Evolutionary conservation across 2,113 vertebrate species (phyloP).

Genomic region (Alexandromys fortis): DNA sequence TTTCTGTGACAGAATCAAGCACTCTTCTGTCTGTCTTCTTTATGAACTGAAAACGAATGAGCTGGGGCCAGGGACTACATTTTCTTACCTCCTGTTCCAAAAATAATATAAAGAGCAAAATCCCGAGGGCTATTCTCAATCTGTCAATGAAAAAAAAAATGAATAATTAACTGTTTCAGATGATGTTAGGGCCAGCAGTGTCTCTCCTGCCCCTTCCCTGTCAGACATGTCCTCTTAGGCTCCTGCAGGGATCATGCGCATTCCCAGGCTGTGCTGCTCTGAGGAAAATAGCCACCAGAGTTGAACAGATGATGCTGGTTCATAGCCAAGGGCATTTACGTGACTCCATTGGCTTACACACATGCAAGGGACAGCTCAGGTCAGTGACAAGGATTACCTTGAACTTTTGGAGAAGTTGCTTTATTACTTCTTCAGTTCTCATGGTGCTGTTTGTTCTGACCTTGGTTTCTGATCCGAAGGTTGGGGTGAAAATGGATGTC

Average conservation of each 20-base stretch:
- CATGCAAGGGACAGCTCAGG: background rate
- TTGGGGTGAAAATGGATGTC: conserved; percentile 95
- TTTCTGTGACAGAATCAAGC: background rate
- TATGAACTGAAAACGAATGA: background rate
- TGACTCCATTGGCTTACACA: background rate
- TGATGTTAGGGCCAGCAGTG: background rate
- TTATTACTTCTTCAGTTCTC: conserved; percentile 93
- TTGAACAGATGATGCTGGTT: background rate
- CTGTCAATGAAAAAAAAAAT: conserved; percentile 83
- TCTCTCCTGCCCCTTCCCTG: background rate
- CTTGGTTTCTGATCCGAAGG: conserved; percentile 92
- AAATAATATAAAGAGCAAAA: conserved; percentile 94
- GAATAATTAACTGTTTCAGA: conserved; percentile 10
- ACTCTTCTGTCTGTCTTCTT: background rate
- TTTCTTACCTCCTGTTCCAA: conserved; percentile 92
- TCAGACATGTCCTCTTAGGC: background rate
- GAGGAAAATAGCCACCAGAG: background rate
- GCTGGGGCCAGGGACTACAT: background rate
- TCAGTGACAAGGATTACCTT: conserved; percentile 87
- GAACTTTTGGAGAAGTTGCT: conserved; percentile 93
- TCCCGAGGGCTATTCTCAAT: conserved; percentile 94
- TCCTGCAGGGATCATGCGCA: background rate
- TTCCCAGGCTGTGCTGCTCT: background rate
- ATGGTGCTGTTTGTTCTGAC: conserved; percentile 92
- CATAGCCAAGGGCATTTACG: background rate